These are phyloP conservation scores for Neotoma lepida DNA, from an alignment of 2,113 vertebrate species.

Conservation along the genomic window DNA sequence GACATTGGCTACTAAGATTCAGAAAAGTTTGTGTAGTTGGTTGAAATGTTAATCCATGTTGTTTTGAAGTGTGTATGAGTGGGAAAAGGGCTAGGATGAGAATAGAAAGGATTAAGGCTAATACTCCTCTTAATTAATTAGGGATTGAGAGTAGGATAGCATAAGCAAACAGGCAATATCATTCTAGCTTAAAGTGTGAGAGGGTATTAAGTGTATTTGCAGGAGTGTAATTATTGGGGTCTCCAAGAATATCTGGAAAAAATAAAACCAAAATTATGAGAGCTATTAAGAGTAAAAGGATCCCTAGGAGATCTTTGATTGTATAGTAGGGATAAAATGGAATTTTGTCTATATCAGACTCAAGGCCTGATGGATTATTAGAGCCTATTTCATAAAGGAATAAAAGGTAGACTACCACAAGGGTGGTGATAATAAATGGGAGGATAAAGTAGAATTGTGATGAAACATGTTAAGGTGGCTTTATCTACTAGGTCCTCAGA, in stretches of 20 bases:
- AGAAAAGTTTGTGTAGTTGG: neutral
- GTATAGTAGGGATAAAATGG: neutral
- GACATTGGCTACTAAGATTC: neutral
- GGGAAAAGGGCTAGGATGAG: neutral
- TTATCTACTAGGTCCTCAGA: neutral
- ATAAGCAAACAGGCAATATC: neutral
- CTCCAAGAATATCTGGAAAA: no score
- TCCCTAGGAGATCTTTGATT: rapidly evolving
- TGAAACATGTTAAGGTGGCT: neutral
- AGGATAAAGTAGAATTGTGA: neutral
- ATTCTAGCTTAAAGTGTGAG: no score
- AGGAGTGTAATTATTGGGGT: no score
- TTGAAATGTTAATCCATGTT: neutral
- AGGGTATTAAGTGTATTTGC: no score
- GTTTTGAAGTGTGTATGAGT: neutral
- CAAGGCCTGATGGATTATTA: rapidly evolving
- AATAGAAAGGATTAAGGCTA: neutral
- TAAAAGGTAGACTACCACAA: neutral
- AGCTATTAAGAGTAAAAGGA: no score
- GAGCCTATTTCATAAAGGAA: neutral
- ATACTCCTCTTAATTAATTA: neutral
- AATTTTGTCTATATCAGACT: neutral
- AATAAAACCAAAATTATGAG: neutral
- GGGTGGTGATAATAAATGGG: neutral
- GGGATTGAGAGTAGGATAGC: neutral